Evolutionary conservation across 2,797 vertebrate species (phyloP), one percentile per base, ranked within the genome.

Genomic region (Garrulus glandarius): DNA sequence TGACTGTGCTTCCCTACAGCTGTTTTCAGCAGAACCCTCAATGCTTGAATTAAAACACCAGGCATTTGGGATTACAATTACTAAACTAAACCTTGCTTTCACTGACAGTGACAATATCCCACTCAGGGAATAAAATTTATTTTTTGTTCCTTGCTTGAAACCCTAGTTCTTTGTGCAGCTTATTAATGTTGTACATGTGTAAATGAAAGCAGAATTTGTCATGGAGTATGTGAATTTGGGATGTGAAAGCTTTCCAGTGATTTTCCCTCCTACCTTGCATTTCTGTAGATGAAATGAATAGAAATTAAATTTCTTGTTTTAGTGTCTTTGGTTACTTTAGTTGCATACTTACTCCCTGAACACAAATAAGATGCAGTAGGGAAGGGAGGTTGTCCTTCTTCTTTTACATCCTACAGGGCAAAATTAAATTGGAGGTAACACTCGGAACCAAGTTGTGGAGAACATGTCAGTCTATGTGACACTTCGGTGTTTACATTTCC

Each of bases 381-480:
- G 9, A 7, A 8, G 6, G 21, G 3, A 75, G 43, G 15, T 43
- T 2, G 5, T 49, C 52, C 59, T 68, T 27, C 39, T 55, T 32
- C 29, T 30, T 91, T 63, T 77, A 20, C 5, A 21, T 63, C 13
- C 53, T 91, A 10, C 32, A 26, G 9, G 5, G 12, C 15, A 64
- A 55, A 83, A 43, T 13, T 50, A 22, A 84, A 55, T 3, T n/a
- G n/a, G 15, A 74, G n/a, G 21, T 55, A 65, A 49, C 21, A 41
- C 75, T 56, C 49, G 36, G 41, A 91, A 47, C 23, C 12, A 37
- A 22, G 26, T 41, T 53, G 36, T 20, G 19, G 30, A 83, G 32
- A 49, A 11, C 3, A 7, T 1, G 2, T 59, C 5, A 1, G 21
- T 60, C 20, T 57, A 1, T 0, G 4, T 18, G 21, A 6, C 0